phyloP scores from a whole-genome alignment of 2,888 invertebrate genomes.

The Blastobasis adustella region DNA sequence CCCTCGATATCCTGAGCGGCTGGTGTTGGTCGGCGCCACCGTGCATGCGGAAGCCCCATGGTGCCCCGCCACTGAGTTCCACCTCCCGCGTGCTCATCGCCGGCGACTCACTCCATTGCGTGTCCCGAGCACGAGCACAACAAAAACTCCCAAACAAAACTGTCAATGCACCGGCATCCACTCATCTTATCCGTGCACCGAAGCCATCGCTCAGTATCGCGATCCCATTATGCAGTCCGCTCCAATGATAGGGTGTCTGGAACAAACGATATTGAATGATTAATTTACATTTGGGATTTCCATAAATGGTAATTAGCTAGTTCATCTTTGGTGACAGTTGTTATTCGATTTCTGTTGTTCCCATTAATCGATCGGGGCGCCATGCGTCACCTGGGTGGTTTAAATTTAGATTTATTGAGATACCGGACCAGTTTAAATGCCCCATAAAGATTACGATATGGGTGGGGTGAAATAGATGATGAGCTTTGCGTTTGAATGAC shows the following conservation, averaged over 20 bases:
- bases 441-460: slow-evolving; percentile 31
- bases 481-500: slow-evolving; percentile 14
- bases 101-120: slow-evolving; percentile 46
- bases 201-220: slow-evolving; percentile 38
- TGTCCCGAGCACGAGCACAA: slow-evolving; percentile 20
- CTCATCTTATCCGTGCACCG: slow-evolving; percentile 35
- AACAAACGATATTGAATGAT: slow-evolving; percentile 28
- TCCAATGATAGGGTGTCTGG: slow-evolving; percentile 29
- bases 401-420: slow-evolving; percentile 38
- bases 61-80: slow-evolving; percentile 86
- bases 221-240: slow-evolving; percentile 32
- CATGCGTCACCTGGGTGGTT: slow-evolving; percentile 22
- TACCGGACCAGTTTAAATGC: slow-evolving; percentile 28
- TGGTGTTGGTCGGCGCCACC: slow-evolving; percentile 87
- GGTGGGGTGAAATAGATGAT: slow-evolving; percentile 25
- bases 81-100: slow-evolving; percentile 83
- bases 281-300: background rate
- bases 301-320: background rate
- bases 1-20: slow-evolving; percentile 86
- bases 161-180: slow-evolving; percentile 26
- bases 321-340: background rate
- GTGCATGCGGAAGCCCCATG: slow-evolving; percentile 93
- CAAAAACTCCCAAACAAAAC: slow-evolving; percentile 19
- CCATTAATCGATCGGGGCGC: slow-evolving; percentile 20
- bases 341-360: slow-evolving; percentile 1